Evolutionary conservation across 2,113 vertebrate species (phyloP).

Genomic region (Glaucomys volans): DNA sequence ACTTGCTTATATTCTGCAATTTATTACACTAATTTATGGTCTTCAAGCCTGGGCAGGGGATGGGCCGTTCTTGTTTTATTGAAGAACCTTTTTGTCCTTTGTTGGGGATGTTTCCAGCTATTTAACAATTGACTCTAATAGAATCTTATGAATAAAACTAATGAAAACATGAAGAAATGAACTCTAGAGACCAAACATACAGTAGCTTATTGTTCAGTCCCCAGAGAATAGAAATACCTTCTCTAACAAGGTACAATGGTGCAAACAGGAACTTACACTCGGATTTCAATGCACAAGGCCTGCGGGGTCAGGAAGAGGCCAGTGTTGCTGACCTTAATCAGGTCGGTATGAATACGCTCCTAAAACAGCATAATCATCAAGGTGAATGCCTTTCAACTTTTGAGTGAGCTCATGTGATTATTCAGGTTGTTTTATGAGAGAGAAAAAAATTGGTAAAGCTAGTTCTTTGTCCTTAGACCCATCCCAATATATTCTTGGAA

Average conservation of each 20-base stretch:
- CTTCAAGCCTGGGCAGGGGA: constrained; percentile 73
- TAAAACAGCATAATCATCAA: background rate
- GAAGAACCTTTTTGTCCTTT: constrained; percentile 84
- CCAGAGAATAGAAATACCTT: constrained; percentile 79
- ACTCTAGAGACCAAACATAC: constrained; percentile 67
- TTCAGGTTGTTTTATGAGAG: constrained; percentile 37
- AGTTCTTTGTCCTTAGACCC: background rate
- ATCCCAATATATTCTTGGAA: background rate
- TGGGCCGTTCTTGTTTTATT: constrained; percentile 80
- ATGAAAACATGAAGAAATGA: constrained; percentile 80
- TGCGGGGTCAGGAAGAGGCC: constrained; percentile 18
- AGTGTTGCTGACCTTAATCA: constrained; percentile 53
- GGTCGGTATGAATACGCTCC: background rate
- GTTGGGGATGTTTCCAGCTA: constrained; percentile 80
- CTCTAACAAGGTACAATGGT: constrained; percentile 73
- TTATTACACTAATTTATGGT: constrained; percentile 78
- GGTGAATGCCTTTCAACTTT: background rate
- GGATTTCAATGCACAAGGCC: constrained; percentile 68
- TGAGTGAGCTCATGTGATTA: background rate
- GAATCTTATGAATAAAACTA: constrained; percentile 71
- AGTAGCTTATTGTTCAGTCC: constrained; percentile 69
- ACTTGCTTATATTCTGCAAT: constrained; percentile 68
- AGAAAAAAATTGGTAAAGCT: background rate
- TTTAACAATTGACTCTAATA: constrained; percentile 80
- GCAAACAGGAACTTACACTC: constrained; percentile 70